These are phyloP conservation scores for Molorchus minor DNA, from an alignment of 2,888 invertebrate species.

Conservation along the genomic window DNA sequence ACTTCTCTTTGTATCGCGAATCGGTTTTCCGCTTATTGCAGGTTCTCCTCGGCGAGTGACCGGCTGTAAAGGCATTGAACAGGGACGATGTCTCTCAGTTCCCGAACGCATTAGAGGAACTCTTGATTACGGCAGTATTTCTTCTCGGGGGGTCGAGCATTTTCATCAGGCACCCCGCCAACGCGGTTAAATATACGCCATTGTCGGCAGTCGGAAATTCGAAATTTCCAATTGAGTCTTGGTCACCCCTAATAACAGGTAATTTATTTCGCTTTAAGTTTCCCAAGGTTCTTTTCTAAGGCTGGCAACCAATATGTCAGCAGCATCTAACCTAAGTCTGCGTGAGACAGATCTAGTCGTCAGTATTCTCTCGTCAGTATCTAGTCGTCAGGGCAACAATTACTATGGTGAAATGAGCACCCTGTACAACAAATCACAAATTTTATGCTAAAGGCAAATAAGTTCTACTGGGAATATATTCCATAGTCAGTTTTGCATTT, in stretches of 20 bases:
- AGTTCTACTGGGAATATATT: too few species aligned
- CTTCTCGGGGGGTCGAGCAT: conserved; percentile 57
- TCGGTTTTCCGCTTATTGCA: conserved; percentile 25
- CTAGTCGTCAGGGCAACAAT: too few species aligned
- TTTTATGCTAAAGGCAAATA: too few species aligned
- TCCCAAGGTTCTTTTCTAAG: conserved; percentile 1
- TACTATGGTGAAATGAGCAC: too few species aligned
- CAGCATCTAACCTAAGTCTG: too few species aligned
- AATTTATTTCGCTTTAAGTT: conserved; percentile 50
- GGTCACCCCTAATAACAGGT: conserved; percentile 56
- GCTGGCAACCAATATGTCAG: too few species aligned
- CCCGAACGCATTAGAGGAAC: conserved; percentile 60
- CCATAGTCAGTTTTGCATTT: too few species aligned
- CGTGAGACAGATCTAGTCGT: too few species aligned
- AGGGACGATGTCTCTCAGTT: conserved; percentile 59
- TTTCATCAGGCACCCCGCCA: conserved; percentile 58
- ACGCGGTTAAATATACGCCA: conserved; percentile 59
- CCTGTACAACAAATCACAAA: too few species aligned
- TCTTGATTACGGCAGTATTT: conserved; percentile 62
- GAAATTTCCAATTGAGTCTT: conserved; percentile 58
- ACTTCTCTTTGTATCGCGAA: too few species aligned
- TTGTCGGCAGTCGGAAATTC: conserved; percentile 51
- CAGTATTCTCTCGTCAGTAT: too few species aligned
- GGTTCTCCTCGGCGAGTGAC: conserved; percentile 51
- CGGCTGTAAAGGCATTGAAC: conserved; percentile 59